Evolutionary conservation across 2,113 vertebrate species (phyloP).

Genomic region (Myiopsitta monachus): DNA sequence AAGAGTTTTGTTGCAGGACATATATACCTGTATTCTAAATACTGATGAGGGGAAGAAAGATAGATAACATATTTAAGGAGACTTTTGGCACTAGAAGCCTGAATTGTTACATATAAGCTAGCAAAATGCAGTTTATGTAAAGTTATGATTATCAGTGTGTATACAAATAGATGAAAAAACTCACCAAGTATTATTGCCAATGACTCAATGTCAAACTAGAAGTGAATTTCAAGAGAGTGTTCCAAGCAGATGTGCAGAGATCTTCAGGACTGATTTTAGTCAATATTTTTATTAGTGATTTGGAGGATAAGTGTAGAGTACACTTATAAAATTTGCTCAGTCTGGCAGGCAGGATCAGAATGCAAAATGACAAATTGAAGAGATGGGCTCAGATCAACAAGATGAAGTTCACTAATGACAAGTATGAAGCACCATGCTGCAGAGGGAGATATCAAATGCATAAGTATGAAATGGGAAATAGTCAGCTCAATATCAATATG

Average conservation of each 20-base stretch:
- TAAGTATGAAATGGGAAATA: slow-evolving; percentile 47
- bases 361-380: slow-evolving; percentile 23
- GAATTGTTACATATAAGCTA: not conserved
- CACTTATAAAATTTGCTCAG: slow-evolving; percentile 33
- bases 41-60: not conserved
- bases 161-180: slow-evolving; percentile 49
- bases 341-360: slow-evolving; percentile 30
- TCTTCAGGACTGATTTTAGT: slow-evolving; percentile 52
- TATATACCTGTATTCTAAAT: not conserved
- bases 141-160: slow-evolving; percentile 11
- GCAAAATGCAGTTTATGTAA: slow-evolving; percentile 5
- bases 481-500: not conserved
- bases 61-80: not conserved
- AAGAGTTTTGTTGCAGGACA: not conserved
- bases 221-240: slow-evolving; percentile 40
- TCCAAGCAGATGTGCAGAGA: slow-evolving; percentile 49
- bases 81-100: not conserved
- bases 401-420: slow-evolving; percentile 44
- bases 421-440: not conserved
- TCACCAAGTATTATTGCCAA: not conserved
- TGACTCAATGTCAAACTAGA: slow-evolving; percentile 37
- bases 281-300: slow-evolving; percentile 67
- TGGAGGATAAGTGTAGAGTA: slow-evolving; percentile 49
- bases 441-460: slow-evolving; percentile 22
- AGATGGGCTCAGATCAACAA: slow-evolving; percentile 30